Evolutionary conservation across 2,113 vertebrate genomes (phyloP), one percentile per base, ranked within the genome.

Genomic region (Pterocles gutturalis): DNA sequence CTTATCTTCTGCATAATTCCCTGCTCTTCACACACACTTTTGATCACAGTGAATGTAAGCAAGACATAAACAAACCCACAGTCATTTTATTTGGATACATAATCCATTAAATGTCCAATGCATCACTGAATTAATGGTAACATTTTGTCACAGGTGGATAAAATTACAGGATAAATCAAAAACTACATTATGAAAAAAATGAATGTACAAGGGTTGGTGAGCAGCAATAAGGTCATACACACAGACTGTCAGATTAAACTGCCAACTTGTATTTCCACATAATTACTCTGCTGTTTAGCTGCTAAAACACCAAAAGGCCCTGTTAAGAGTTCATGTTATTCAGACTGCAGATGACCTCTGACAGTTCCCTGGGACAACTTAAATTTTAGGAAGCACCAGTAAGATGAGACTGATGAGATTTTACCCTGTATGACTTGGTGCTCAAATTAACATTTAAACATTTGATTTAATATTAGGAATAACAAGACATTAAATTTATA

Each of bases 161-260:
- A 77, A 80, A 73, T 34, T 17, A 45, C 18, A n/a, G 19, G 31
- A 57, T 10, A 83, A 80, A 60, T 60, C 5, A 88, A 71, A 76
- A 67, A 28, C 17, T 34, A 29, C 36, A 24, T 28, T n/a, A 61
- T 25, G 13, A 45, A 57, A 60, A 51, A 45, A 70, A 13, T 3
- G 6, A 28, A 38, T 8, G 12, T 18, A 14, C 13, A 41, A 4
- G 2, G 17, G 5, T 34, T 1, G 0, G 17, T 17, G 34, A 18
- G 22, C 29, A 72, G 66, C 49, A 38, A 1, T 4, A 55, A 53
- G 45, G 46, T 28, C 17, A 24, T 24, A 67, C 3, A 9, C 16
- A 17, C 1, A 34, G 51, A 20, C 4, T 17, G 31, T 11, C 64
- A 34, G 9, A 45, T n/a, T 34, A 41, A 91, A 70, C 34, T 58